These are phyloP conservation scores for Harpegnathos saltator DNA, from an alignment of 1,140 invertebrate species.

Conservation along the genomic window DNA sequence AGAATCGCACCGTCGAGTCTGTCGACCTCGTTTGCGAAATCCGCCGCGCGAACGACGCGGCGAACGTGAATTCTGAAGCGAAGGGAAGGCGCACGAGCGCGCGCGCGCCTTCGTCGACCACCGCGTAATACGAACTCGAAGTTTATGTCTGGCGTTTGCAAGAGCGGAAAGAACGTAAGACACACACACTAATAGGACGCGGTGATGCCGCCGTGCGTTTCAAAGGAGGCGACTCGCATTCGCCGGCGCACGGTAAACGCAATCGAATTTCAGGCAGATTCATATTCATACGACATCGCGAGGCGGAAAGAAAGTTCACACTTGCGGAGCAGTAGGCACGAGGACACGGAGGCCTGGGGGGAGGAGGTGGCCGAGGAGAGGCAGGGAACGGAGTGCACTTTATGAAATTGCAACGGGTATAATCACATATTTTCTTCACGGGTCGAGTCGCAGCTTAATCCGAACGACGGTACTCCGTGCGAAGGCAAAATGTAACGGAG, in stretches of 20 bases:
- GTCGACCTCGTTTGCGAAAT: no score
- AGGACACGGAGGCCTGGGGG: not conserved
- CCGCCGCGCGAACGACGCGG: no score
- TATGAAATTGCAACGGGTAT: slow-evolving; percentile 54
- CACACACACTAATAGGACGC: no score
- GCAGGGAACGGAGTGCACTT: slow-evolving; percentile 18
- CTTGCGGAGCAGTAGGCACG: not conserved
- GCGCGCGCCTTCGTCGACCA: no score
- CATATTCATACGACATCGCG: slow-evolving; percentile 27
- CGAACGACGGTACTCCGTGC: slow-evolving; percentile 4
- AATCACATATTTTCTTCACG: slow-evolving; percentile 51
- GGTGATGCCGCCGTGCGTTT: no score
- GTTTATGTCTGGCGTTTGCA: no score
- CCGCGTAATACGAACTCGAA: no score
- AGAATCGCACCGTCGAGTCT: no score
- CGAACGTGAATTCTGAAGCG: no score
- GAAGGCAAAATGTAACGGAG: not conserved
- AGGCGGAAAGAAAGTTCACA: slow-evolving; percentile 24
- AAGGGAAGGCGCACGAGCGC: no score
- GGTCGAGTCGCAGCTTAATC: slow-evolving; percentile 28
- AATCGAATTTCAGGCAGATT: slow-evolving; percentile 20
- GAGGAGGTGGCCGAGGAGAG: not conserved
- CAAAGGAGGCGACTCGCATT: no score
- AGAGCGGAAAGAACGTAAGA: no score
- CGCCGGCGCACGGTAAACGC: not conserved